Conservation (phyloP, 2,797 vertebrate species). For the Pipistrellus nathusii region DNA sequence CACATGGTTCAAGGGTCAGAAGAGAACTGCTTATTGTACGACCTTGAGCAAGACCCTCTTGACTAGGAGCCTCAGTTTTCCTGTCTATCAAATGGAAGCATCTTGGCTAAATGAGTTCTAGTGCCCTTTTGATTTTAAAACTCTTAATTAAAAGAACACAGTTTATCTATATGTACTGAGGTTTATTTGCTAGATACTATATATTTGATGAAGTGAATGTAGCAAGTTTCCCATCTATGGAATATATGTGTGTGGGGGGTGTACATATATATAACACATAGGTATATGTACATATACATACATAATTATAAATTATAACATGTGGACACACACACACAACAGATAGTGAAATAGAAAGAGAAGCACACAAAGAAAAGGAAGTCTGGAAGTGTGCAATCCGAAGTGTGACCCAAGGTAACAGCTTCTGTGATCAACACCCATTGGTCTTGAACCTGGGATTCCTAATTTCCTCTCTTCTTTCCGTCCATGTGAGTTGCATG, state of each 20-base stretch:
- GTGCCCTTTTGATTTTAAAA: background rate
- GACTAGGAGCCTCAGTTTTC: background rate
- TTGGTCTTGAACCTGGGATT: background rate
- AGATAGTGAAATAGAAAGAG: background rate
- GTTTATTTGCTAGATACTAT: background rate
- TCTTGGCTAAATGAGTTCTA: background rate
- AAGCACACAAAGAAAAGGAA: background rate
- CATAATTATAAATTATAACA: background rate
- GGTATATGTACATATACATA: background rate
- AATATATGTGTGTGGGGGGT: background rate
- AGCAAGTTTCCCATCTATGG: background rate
- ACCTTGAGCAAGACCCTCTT: background rate
- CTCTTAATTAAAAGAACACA: background rate
- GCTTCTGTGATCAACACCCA: background rate
- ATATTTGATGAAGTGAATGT: background rate
- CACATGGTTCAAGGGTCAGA: background rate
- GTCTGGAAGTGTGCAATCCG: background rate
- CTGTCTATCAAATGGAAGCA: background rate
- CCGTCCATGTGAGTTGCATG: background rate
- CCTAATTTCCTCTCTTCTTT: background rate
- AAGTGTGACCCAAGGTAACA: background rate
- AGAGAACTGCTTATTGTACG: background rate
- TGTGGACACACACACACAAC: background rate
- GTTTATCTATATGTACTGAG: background rate
- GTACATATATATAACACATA: background rate